phyloP scores from a whole-genome alignment of 2,113 vertebrate genomes.

The Aegotheles bennettii region DNA sequence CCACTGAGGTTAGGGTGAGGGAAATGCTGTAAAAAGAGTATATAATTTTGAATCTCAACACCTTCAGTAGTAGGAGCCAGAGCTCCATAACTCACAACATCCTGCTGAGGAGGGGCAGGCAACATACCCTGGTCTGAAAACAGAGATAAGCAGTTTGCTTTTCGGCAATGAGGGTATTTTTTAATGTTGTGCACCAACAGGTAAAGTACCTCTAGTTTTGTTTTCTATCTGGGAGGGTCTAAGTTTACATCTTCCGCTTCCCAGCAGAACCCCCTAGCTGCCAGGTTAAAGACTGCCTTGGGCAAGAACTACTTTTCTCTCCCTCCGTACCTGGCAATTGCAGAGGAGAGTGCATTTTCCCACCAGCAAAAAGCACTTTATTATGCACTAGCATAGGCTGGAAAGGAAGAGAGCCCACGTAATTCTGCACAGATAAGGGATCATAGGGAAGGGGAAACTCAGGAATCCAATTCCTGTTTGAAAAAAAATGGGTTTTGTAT shows the following conservation, averaged over 20 bases:
- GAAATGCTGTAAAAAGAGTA: neutral
- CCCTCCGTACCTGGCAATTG: neutral
- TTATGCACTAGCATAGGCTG: neutral
- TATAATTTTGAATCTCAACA: neutral
- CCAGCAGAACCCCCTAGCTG: neutral
- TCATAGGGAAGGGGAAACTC: neutral
- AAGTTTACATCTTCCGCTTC: neutral
- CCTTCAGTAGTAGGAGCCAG: neutral
- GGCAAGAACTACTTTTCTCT: neutral
- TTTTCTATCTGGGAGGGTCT: neutral
- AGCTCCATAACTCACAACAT: neutral
- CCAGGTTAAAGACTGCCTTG: neutral
- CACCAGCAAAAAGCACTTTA: neutral
- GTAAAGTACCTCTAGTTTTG: neutral
- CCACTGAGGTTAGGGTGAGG: neutral
- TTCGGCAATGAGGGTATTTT: neutral
- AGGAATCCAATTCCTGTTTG: neutral
- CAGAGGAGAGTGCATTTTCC: neutral
- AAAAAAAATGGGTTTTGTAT: neutral
- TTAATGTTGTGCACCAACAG: neutral
- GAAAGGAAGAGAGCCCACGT: neutral
- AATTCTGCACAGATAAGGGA: neutral
- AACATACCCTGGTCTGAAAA: neutral
- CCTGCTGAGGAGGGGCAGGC: accelerated
- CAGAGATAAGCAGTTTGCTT: neutral